Conservation (phyloP, 2,797 vertebrate genomes). For the Melanitta fusca region DNA sequence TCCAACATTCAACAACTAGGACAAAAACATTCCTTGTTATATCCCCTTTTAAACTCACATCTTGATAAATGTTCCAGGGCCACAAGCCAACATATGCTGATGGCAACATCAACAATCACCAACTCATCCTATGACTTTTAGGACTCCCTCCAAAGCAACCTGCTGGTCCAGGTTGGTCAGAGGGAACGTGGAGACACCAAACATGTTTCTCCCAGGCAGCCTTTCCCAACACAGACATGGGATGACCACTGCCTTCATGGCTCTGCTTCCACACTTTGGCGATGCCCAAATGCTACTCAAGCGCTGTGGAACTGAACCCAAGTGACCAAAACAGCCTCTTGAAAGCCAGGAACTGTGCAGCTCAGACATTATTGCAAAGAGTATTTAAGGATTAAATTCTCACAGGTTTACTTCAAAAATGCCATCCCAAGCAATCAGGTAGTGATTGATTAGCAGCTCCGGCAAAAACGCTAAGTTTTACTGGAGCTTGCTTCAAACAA, state of each 20-base stretch:
- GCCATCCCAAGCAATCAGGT: background rate
- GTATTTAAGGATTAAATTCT: background rate
- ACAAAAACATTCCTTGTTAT: constrained; percentile 68
- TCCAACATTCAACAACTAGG: constrained; percentile 82
- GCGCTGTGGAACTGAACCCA: fast-evolving
- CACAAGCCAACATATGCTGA: background rate
- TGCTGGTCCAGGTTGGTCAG: background rate
- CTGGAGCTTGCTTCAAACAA: background rate
- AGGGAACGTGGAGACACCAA: background rate
- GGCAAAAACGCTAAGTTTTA: background rate
- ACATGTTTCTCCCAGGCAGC: background rate
- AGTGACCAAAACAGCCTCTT: background rate
- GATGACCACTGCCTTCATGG: background rate
- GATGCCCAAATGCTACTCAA: fast-evolving
- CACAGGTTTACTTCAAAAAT: background rate
- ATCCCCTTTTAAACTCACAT: background rate
- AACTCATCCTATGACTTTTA: background rate
- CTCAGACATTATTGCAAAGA: background rate
- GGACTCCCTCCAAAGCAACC: background rate
- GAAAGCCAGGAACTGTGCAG: background rate
- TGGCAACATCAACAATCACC: background rate
- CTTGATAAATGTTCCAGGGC: background rate
- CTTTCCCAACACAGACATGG: fast-evolving
- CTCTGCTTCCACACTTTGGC: fast-evolving
- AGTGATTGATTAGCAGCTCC: background rate